phyloP scores from a whole-genome alignment of 2,888 invertebrate species.

The Adelognathus sp. region DNA sequence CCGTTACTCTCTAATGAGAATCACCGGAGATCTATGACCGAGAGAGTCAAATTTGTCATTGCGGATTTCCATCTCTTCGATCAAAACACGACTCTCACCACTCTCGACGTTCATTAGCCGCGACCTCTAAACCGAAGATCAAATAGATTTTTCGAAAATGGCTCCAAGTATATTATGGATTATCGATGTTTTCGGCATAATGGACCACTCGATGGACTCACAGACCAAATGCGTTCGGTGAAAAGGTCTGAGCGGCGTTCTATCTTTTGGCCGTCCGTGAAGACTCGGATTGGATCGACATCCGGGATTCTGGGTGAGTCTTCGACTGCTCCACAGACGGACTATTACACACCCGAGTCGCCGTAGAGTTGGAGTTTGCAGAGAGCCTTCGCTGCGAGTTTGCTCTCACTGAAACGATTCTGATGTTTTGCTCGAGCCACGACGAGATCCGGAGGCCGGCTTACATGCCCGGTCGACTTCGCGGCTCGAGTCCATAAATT shows the following conservation, averaged over 20 bases:
- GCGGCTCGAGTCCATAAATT: constrained; percentile 41
- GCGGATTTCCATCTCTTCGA: neutral
- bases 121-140: neutral
- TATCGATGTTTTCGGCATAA: neutral
- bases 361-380: too few species aligned
- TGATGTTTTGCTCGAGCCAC: constrained; percentile 29
- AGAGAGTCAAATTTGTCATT: neutral
- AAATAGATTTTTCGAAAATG: neutral
- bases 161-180: neutral
- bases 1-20: neutral
- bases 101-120: neutral
- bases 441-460: neutral
- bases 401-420: constrained; percentile 5
- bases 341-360: too few species aligned
- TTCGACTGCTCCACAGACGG: too few species aligned
- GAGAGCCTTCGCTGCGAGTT: neutral
- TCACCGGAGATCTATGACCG: neutral
- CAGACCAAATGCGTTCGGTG: constrained; percentile 33
- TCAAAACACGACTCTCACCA: neutral
- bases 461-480: neutral
- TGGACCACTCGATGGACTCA: neutral
- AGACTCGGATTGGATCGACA: constrained; percentile 48
- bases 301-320: constrained; percentile 32
- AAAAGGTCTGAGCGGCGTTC: constrained; percentile 7
- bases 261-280: neutral